Conservation (phyloP, 2,888 invertebrate genomes). For the Chloroclystis v-ata region DNA sequence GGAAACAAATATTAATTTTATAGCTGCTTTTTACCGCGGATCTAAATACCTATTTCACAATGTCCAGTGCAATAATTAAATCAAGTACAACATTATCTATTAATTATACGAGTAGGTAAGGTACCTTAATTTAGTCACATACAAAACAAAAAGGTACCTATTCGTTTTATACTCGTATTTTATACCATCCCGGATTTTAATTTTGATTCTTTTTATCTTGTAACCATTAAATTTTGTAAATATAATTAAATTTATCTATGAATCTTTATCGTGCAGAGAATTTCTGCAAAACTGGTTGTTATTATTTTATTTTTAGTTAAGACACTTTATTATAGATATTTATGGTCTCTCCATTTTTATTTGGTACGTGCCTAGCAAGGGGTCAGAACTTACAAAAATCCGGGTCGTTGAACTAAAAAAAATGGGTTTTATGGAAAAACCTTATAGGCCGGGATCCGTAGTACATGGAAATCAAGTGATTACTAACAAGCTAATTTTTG, state of each 20-base stretch:
- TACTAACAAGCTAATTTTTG: too few species aligned
- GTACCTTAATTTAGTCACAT: too few species aligned
- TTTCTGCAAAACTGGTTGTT: neutral
- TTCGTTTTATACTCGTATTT: neutral
- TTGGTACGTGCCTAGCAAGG: conserved; percentile 23
- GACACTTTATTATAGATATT: neutral
- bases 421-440: neutral
- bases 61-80: too few species aligned
- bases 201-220: neutral
- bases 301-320: conserved; percentile 27
- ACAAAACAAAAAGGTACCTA: too few species aligned
- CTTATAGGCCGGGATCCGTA: too few species aligned
- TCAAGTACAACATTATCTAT: too few species aligned
- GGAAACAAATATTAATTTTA: too few species aligned
- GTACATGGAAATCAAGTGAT: too few species aligned
- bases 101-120: too few species aligned
- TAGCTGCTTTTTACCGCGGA: too few species aligned
- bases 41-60: too few species aligned
- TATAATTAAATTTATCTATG: conserved; percentile 13
- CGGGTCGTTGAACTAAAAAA: conserved; percentile 54
- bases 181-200: neutral
- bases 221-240: too few species aligned
- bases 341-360: neutral
- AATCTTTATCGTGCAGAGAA: conserved; percentile 10
- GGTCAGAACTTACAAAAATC: conserved; percentile 43